Conservation (phyloP, 2,113 vertebrate genomes). For the Lichenostomus cassidix region DNA sequence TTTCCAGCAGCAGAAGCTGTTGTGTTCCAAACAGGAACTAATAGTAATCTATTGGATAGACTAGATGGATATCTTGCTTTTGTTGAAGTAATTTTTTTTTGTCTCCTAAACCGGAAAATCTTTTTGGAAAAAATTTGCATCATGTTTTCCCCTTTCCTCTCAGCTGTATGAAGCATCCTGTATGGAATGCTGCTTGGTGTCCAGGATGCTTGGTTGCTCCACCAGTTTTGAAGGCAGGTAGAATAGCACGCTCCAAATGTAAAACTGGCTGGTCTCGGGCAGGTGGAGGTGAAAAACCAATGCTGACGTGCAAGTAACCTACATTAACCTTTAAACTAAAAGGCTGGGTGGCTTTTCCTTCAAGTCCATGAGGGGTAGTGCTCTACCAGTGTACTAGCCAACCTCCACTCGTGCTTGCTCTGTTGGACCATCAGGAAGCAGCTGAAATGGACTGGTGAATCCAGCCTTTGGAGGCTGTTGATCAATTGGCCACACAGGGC, state of each 20-base stretch:
- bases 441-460: neutral
- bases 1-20: conserved; percentile 2
- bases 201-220: neutral
- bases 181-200: neutral
- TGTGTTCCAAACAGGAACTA: neutral
- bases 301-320: neutral
- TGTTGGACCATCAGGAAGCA: neutral
- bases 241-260: neutral
- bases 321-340: neutral
- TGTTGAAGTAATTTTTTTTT: neutral
- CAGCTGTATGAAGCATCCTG: neutral
- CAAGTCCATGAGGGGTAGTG: neutral
- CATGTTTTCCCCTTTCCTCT: neutral
- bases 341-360: neutral
- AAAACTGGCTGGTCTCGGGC: neutral
- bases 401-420: neutral
- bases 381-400: neutral
- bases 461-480: neutral
- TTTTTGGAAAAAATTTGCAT: neutral
- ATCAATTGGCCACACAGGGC: neutral
- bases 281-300: neutral
- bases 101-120: neutral
- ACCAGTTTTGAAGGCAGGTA: neutral
- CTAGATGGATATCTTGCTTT: neutral
- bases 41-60: neutral